phyloP scores from a whole-genome alignment of 2,888 invertebrate genomes.

The Apamea monoglypha region DNA sequence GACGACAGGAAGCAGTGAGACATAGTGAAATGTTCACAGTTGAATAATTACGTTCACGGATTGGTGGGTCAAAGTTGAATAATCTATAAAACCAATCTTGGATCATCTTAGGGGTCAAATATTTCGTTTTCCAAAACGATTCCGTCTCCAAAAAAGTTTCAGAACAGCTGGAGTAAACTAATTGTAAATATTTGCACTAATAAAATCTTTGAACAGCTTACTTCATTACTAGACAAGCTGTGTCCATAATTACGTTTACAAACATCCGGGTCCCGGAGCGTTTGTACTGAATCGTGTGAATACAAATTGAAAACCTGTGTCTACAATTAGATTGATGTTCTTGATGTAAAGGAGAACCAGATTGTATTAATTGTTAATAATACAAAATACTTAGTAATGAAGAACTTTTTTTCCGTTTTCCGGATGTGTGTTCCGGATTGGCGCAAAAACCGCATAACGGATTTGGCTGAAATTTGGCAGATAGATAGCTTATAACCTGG shows the following conservation, averaged over 20 bases:
- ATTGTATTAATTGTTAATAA: not conserved
- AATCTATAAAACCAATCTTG: not conserved
- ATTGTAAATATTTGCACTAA: constrained; percentile 24
- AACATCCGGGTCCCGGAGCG: constrained; percentile 10
- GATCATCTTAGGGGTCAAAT: not conserved
- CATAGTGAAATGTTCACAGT: not conserved
- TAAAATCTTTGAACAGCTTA: constrained; percentile 3
- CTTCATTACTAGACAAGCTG: constrained; percentile 10
- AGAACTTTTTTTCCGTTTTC: not conserved
- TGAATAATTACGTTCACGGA: not conserved
- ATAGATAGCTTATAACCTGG: not conserved
- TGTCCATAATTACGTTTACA: constrained; percentile 27
- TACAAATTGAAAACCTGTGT: not conserved
- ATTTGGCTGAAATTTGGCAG: not conserved
- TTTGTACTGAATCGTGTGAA: constrained; percentile 9
- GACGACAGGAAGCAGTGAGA: not conserved
- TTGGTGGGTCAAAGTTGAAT: not conserved
- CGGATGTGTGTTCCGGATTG: not conserved
- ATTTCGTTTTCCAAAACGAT: not conserved
- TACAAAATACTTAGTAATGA: not conserved
- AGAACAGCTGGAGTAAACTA: constrained; percentile 4
- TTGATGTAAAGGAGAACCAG: constrained; percentile 11
- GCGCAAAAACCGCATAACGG: not conserved
- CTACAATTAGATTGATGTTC: constrained; percentile 15
- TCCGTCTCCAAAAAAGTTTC: not conserved